Evolutionary conservation across 2,888 invertebrate species (phyloP).

Genomic region (Ormyrus pomaceus): DNA sequence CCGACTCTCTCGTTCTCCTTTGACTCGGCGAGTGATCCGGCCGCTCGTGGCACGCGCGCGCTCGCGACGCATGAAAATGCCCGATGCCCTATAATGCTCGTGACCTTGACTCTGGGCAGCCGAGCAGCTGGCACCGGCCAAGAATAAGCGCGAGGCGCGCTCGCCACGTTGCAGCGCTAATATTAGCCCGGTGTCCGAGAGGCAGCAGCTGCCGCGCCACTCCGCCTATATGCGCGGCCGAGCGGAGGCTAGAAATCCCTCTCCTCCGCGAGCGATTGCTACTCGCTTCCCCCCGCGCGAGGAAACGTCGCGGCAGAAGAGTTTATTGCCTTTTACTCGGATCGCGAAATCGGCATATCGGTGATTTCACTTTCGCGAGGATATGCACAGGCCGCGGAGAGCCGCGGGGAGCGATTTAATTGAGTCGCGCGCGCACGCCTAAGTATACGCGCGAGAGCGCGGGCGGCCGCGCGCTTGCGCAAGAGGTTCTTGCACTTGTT

Average conservation of each 20-base stretch:
- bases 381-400: too few species aligned
- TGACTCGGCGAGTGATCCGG: conserved; percentile 13
- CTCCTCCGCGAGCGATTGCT: too few species aligned
- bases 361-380: conserved; percentile 6
- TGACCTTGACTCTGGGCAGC: conserved; percentile 74
- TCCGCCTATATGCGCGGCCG: neutral
- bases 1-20: too few species aligned
- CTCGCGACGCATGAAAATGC: conserved; percentile 29
- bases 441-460: too few species aligned
- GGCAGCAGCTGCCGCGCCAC: conserved; percentile 53
- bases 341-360: conserved; percentile 13
- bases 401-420: too few species aligned
- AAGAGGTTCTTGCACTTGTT: too few species aligned
- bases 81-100: conserved; percentile 65
- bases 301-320: neutral
- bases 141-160: conserved; percentile 71
- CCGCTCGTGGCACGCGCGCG: neutral
- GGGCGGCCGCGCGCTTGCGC: too few species aligned
- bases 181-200: conserved; percentile 67
- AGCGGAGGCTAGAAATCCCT: too few species aligned
- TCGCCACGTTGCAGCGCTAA: conserved; percentile 68
- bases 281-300: too few species aligned
- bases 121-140: conserved; percentile 65
- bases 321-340: conserved; percentile 12
- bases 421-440: too few species aligned